Evolutionary conservation across 2,888 invertebrate genomes (phyloP), one percentile per base, ranked within the genome.

Genomic region (Axea sp.): DNA sequence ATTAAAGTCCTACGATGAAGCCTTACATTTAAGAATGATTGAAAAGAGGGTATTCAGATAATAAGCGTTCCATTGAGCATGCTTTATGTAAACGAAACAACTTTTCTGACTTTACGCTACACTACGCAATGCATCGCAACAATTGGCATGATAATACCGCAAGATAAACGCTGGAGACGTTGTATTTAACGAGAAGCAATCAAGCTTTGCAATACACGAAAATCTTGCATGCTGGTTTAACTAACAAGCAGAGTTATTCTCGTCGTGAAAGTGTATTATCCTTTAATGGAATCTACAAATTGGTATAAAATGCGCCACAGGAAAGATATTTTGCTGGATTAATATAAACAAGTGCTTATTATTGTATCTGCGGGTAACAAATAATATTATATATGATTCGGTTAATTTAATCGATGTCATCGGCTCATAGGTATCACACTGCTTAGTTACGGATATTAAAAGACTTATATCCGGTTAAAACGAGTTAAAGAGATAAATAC

Each of bases 261-360:
- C 45, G 53, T 60, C 37, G 37, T 28, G 60, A 41, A 60, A 60
- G 31, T 45, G 14, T 47, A 55, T 69, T 69, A 69, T 69, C 69
- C 53, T 39, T 55, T 69, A 69, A 69, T 69, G 62, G 69, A 69
- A 69, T 69, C 62, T 69, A 69, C 69, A 69, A 69, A 69, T 62
- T 69, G 62, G 53, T 60, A 60, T 60, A 69, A 60, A 68, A 69
- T 60, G 45, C 69, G 35, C 69, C 51, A 28, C 45, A 59, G 69
- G 69, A 43, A 69, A 62, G 45, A 62, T 62, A 47, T 69, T 60
- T 69, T 22, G 31, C 26, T 47, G 62, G 55, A 62, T 69, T 69
- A 69, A 69, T 62, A 69, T 47, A 55, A 39, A 62, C 37, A 55
- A 47, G 28, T 45, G 35, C 45, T 69, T 69, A 62, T 69, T 69